A percentile compares a stretch with the other conserved stretches of the same genome.
Conservation (phyloP, 2,113 vertebrate species). For the Rissa tridactyla region DNA sequence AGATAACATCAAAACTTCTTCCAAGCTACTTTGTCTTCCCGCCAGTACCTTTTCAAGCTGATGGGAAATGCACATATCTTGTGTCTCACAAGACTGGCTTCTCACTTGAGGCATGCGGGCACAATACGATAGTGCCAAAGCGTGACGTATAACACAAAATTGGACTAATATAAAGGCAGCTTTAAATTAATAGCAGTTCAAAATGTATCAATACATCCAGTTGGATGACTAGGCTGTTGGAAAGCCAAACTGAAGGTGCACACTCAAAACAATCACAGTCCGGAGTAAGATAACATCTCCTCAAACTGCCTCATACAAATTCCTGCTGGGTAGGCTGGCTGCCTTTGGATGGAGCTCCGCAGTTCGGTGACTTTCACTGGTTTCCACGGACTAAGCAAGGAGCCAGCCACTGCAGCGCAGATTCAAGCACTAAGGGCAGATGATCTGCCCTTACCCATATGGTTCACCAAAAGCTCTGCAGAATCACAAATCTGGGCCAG, state of each 20-base stretch:
- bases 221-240: neutral
- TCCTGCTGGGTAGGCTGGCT: neutral
- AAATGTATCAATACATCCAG: neutral
- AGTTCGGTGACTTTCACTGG: neutral
- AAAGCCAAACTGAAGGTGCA: neutral
- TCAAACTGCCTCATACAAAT: neutral
- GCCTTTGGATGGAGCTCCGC: neutral
- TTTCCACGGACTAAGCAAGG: neutral
- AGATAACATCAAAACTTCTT: constrained; percentile 42
- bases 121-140: neutral
- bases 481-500: neutral
- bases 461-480: neutral
- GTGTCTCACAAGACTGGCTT: neutral
- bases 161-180: neutral
- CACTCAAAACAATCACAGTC: neutral
- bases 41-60: constrained; percentile 37
- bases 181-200: neutral
- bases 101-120: neutral
- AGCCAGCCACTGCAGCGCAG: neutral
- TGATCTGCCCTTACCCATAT: neutral
- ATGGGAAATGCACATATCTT: neutral
- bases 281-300: neutral
- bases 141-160: accelerated
- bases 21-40: constrained; percentile 22
- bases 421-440: neutral